These are phyloP conservation scores for Thamnophis elegans DNA, from an alignment of 2,797 vertebrate species.

Conservation along the genomic window DNA sequence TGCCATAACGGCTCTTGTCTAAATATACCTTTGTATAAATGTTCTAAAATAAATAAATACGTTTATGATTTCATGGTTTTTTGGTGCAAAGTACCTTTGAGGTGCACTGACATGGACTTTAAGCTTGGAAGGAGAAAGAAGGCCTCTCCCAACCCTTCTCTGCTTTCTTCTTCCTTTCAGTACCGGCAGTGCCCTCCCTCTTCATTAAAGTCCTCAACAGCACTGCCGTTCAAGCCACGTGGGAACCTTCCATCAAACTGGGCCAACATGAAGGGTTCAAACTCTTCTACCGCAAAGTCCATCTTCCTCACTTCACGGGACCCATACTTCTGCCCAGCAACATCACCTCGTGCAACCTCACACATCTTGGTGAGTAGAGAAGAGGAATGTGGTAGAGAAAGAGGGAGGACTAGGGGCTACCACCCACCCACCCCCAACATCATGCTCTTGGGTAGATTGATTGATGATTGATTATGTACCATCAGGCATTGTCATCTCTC, in stretches of 20 bases:
- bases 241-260: slow-evolving; percentile 91
- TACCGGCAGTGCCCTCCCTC: slow-evolving; percentile 87
- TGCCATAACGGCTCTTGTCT: no score
- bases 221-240: slow-evolving; percentile 82
- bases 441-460: background rate
- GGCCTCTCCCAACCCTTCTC: background rate
- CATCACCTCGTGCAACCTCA: slow-evolving; percentile 87
- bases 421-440: background rate
- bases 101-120: background rate
- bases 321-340: slow-evolving; percentile 86
- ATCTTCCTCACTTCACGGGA: slow-evolving; percentile 80
- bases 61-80: background rate
- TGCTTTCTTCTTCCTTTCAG: slow-evolving; percentile 71
- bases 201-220: slow-evolving; percentile 87
- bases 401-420: background rate
- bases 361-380: slow-evolving; percentile 84
- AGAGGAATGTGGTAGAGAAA: background rate
- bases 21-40: no score
- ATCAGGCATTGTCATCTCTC: background rate
- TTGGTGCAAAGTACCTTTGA: background rate
- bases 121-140: background rate
- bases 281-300: slow-evolving; percentile 88
- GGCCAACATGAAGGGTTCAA: slow-evolving; percentile 90
- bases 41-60: background rate
- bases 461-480: background rate